A percentile compares a stretch with the other conserved stretches of the same genome.
Conservation (phyloP, 2,113 vertebrate genomes). For the Percina caprodes region DNA sequence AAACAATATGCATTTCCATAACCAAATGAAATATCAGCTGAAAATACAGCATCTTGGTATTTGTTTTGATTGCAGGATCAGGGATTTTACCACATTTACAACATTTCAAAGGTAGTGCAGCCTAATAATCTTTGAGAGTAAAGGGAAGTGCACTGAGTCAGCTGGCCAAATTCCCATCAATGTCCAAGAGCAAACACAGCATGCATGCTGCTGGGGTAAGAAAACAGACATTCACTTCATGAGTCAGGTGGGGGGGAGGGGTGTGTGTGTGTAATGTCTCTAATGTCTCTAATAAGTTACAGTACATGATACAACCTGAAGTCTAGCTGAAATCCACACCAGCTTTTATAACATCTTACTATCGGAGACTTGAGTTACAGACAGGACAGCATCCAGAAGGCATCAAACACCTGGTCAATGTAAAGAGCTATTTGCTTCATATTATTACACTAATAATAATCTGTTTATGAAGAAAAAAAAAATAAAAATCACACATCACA, state of each 20-base stretch:
- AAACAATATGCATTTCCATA: too few relatives aligned
- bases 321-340: background rate
- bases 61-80: too few relatives aligned
- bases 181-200: conserved; percentile 27
- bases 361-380: background rate
- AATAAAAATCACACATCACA: background rate
- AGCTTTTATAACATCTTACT: background rate
- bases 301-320: background rate
- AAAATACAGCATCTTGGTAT: too few relatives aligned
- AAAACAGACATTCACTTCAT: conserved; percentile 37
- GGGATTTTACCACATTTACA: too few relatives aligned
- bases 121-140: too few relatives aligned
- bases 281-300: conserved; percentile 1
- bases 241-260: background rate
- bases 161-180: conserved; percentile 57
- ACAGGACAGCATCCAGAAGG: background rate
- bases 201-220: background rate
- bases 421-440: background rate
- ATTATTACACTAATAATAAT: background rate
- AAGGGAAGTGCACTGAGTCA: conserved; percentile 15
- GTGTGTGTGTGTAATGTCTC: too few relatives aligned
- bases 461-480: background rate
- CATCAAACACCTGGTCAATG: background rate
- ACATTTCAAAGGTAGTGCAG: too few relatives aligned
- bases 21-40: too few relatives aligned